Evolutionary conservation across 2,113 vertebrate genomes (phyloP).

Genomic region (Etheostoma spectabile): DNA sequence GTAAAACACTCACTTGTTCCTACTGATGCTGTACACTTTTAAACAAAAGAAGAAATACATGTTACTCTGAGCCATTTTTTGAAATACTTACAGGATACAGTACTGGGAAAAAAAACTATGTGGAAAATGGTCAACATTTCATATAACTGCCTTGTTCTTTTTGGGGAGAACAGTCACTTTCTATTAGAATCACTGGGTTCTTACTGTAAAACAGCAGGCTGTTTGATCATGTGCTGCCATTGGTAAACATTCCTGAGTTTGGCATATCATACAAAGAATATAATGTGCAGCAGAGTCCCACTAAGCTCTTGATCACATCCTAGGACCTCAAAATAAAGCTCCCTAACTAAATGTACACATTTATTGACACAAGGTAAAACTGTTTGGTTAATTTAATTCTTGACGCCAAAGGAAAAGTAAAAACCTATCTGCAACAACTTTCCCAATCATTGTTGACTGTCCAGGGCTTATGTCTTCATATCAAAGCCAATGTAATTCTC

Average conservation of each 20-base stretch:
- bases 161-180: too few species aligned
- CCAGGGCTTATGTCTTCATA: constrained; percentile 1
- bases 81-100: background rate
- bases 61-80: too few species aligned
- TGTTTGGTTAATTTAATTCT: background rate
- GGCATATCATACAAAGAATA: background rate
- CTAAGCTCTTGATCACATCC: background rate
- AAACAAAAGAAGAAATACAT: background rate
- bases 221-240: too few species aligned
- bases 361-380: background rate
- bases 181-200: too few species aligned
- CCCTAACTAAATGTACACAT: too few species aligned
- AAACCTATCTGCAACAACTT: constrained; percentile 1
- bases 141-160: background rate
- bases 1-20: background rate
- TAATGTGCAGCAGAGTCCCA: background rate
- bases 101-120: background rate
- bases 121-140: background rate
- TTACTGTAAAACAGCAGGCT: background rate
- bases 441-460: background rate
- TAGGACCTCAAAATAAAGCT: background rate
- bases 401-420: background rate
- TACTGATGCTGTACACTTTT: background rate
- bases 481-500: background rate
- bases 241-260: background rate